Evolutionary conservation across 2,888 invertebrate genomes (phyloP).

Genomic region (Eucera pruinosa): DNA sequence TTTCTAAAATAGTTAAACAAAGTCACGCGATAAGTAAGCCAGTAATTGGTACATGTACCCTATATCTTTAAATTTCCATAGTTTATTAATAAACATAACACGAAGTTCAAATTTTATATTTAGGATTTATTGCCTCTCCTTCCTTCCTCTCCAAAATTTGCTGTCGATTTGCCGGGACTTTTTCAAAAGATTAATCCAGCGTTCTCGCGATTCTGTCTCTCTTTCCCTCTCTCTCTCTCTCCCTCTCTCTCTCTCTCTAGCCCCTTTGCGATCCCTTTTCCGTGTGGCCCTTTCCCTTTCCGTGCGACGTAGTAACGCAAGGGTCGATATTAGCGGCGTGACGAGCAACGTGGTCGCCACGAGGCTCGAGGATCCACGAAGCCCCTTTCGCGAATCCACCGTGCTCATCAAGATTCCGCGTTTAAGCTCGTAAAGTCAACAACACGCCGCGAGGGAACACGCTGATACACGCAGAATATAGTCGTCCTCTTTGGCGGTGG

Average conservation of each 20-base stretch:
- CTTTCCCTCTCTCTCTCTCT: background rate
- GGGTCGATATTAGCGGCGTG: conserved; percentile 53
- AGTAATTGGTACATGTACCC: too few relatives aligned
- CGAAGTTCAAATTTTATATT: too few relatives aligned
- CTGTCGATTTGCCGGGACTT: too few relatives aligned
- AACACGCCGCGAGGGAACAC: conserved; percentile 44
- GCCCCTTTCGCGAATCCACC: conserved; percentile 24
- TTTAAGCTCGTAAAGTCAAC: conserved; percentile 63
- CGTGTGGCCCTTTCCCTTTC: background rate
- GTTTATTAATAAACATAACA: too few relatives aligned
- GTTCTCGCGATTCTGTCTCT: background rate
- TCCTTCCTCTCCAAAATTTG: too few relatives aligned
- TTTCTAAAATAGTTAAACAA: too few relatives aligned
- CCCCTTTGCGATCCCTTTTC: background rate
- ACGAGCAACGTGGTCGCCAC: conserved; percentile 26
- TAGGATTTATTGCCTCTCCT: too few relatives aligned
- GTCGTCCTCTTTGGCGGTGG: conserved; percentile 29
- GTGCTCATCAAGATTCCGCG: conserved; percentile 58
- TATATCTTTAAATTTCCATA: too few relatives aligned
- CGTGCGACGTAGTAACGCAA: background rate
- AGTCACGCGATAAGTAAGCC: too few relatives aligned
- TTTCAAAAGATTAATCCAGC: too few relatives aligned
- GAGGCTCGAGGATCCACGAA: conserved; percentile 21
- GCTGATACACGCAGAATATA: conserved; percentile 59
- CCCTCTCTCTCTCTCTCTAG: too few relatives aligned